Conservation (phyloP, 2,888 invertebrate species). For the Busseola fusca region DNA sequence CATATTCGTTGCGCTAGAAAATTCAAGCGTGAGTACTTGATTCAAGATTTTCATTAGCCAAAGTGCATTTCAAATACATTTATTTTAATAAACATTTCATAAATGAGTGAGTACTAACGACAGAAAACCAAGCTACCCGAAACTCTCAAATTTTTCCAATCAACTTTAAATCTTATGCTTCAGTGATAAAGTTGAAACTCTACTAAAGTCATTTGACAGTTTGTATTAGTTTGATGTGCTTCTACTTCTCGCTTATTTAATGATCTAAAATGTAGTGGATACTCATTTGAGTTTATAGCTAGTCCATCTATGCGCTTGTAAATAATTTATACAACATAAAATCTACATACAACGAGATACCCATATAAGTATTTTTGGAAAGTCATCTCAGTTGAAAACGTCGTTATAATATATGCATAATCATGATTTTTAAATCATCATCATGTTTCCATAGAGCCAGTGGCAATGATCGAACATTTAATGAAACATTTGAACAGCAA, state of each 20-base stretch:
- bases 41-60: neutral
- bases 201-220: too few relatives aligned
- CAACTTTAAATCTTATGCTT: too few relatives aligned
- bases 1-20: neutral
- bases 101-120: neutral
- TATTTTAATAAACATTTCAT: neutral
- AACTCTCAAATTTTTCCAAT: too few relatives aligned
- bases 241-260: constrained; percentile 8
- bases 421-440: constrained; percentile 44
- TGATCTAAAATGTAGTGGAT: neutral
- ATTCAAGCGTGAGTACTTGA: neutral
- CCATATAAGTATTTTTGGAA: constrained; percentile 22
- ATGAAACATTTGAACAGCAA: constrained; percentile 24
- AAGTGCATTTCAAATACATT: constrained; percentile 5
- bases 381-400: constrained; percentile 38
- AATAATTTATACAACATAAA: constrained; percentile 26
- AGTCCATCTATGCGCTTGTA: neutral
- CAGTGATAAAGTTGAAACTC: too few relatives aligned
- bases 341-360: neutral
- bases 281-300: constrained; percentile 2
- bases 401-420: constrained; percentile 35
- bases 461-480: constrained; percentile 34
- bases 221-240: too few relatives aligned
- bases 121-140: too few relatives aligned
- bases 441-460: constrained; percentile 9